A percentile compares a stretch with the other conserved stretches of the same genome.
Evolutionary conservation across 2,797 vertebrate species (phyloP).

Genomic region (Amblyraja radiata): DNA sequence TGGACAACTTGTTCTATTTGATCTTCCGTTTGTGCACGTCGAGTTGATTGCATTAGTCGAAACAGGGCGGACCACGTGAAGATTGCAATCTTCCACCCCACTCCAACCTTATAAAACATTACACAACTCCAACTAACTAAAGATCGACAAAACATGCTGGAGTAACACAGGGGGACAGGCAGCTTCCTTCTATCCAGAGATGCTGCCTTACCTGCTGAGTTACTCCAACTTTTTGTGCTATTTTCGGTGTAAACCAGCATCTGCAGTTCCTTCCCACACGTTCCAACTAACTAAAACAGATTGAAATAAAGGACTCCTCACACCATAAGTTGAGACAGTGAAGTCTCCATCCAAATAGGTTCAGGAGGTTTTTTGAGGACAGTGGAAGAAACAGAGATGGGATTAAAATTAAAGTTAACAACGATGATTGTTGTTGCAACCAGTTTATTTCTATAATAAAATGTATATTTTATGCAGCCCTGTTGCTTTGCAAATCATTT

Average conservation of each 20-base stretch:
- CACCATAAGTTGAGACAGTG: neutral
- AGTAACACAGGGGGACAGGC: no score
- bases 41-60: no score
- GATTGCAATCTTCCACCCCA: no score
- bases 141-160: neutral
- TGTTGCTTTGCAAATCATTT: neutral
- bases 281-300: conserved; percentile 56
- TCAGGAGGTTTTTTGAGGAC: neutral
- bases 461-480: neutral
- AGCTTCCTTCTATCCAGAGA: no score
- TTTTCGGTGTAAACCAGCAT: no score
- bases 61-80: no score
- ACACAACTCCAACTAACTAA: conserved; percentile 61
- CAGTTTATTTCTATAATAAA: neutral
- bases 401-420: neutral
- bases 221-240: no score
- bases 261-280: no score
- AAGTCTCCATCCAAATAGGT: neutral
- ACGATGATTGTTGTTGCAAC: neutral
- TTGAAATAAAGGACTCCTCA: neutral
- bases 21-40: no score
- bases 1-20: no score
- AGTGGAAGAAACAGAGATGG: neutral
- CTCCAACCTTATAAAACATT: conserved; percentile 63
- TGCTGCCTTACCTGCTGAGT: no score